These are phyloP conservation scores for Danio albolineatus DNA, from an alignment of 2,797 vertebrate genomes.

Conservation along the genomic window DNA sequence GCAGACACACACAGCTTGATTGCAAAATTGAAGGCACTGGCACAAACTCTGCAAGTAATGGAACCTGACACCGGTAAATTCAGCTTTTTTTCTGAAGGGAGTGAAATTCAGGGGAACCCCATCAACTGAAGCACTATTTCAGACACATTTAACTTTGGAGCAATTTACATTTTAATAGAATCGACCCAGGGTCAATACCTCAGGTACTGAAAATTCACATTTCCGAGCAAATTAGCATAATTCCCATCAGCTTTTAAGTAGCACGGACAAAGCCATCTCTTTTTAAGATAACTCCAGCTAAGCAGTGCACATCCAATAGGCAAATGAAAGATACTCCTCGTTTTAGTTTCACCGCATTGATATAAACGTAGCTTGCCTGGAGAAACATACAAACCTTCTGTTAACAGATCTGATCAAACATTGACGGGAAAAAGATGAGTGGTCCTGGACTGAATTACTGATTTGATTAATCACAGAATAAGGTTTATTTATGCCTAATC, in stretches of 20 bases:
- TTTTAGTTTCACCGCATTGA: conserved; percentile 33
- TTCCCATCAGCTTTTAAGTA: conserved; percentile 81
- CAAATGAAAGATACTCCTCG: conserved; percentile 55
- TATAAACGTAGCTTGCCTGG: conserved; percentile 10
- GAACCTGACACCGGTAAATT: conserved; percentile 58
- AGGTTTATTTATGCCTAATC: background rate
- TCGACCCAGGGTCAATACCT: conserved; percentile 82
- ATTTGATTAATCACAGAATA: conserved; percentile 14
- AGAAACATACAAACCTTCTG: conserved; percentile 7
- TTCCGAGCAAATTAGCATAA: conserved; percentile 82
- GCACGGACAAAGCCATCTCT: conserved; percentile 75
- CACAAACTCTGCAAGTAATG: conserved; percentile 61
- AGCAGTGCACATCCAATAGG: conserved; percentile 63
- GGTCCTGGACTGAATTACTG: background rate
- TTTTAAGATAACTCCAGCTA: conserved; percentile 74
- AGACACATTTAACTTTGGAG: conserved; percentile 75
- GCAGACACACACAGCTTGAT: conserved; percentile 35
- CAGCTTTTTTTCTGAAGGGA: conserved; percentile 54
- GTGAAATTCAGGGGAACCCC: conserved; percentile 66
- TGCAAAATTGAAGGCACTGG: conserved; percentile 53
- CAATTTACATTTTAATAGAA: conserved; percentile 87
- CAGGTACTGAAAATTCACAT: conserved; percentile 79
- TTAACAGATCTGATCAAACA: conserved; percentile 29
- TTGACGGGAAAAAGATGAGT: conserved; percentile 10
- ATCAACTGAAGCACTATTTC: conserved; percentile 71